These are phyloP conservation scores for Drosophila athabasca DNA, from an alignment of 1,140 invertebrate species.

Conservation along the genomic window DNA sequence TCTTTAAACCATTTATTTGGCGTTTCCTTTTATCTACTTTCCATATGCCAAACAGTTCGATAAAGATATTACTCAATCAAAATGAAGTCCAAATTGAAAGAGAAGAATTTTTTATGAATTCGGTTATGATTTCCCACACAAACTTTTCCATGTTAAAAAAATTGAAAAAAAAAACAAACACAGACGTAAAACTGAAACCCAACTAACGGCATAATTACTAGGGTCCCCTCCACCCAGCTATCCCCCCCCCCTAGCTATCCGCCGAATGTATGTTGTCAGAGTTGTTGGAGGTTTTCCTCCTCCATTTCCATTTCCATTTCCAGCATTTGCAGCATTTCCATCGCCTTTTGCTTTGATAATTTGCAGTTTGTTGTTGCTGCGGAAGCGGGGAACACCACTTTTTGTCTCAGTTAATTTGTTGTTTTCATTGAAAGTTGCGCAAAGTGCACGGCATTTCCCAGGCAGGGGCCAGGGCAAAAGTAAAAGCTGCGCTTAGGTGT, in stretches of 20 bases:
- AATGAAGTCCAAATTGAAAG: no score
- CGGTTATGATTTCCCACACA: no score
- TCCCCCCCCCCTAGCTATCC: not conserved
- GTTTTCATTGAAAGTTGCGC: conserved; percentile 64
- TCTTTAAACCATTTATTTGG: no score
- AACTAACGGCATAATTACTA: conserved; percentile 54
- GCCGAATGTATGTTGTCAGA: no score
- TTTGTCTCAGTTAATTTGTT: conserved; percentile 64
- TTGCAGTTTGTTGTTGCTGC: conserved; percentile 21
- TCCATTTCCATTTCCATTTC: no score
- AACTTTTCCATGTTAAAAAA: conserved; percentile 9
- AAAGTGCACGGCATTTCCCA: conserved; percentile 52
- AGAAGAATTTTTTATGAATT: no score
- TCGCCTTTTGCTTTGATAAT: conserved; percentile 22
- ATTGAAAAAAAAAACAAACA: conserved; percentile 7
- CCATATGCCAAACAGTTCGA: no score
- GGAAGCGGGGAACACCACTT: conserved; percentile 3
- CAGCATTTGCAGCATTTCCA: no score
- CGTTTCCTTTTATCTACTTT: no score
- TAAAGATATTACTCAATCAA: no score
- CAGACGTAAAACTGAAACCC: conserved; percentile 15
- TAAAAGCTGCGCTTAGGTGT: conserved; percentile 61
- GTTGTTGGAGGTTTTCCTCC: conserved; percentile 16
- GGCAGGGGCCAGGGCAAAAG: conserved; percentile 36
- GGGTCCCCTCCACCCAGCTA: conserved; percentile 32